Evolutionary conservation across 2,113 vertebrate species (phyloP).

Genomic region (Empidonax traillii): DNA sequence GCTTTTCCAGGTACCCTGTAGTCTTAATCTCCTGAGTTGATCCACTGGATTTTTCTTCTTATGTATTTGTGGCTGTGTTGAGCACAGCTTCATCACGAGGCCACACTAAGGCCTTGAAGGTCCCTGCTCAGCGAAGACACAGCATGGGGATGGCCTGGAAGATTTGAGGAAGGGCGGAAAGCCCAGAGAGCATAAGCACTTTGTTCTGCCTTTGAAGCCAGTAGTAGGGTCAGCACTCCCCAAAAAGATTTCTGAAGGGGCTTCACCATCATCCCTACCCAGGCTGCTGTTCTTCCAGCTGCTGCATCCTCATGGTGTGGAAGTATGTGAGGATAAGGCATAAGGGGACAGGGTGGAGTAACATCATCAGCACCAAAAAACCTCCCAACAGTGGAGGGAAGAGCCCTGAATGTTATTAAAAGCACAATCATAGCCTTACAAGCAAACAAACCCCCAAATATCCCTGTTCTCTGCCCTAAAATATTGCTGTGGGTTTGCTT

Average conservation of each 20-base stretch:
- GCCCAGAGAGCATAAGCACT: background rate
- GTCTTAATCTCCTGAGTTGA: background rate
- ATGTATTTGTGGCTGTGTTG: background rate
- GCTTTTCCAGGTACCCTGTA: background rate
- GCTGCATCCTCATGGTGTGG: background rate
- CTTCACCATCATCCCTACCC: background rate
- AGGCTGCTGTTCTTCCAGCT: background rate
- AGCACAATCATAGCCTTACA: background rate
- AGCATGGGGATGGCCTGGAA: background rate
- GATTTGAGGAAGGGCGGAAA: background rate
- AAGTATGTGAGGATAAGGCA: fast-evolving
- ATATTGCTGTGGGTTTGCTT: fast-evolving
- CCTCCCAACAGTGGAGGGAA: background rate
- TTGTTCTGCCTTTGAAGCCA: background rate
- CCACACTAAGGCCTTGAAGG: background rate
- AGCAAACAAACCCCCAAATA: background rate
- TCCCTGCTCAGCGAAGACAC: background rate
- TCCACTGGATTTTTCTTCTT: background rate
- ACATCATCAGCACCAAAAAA: background rate
- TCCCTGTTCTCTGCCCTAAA: background rate
- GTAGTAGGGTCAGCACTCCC: background rate
- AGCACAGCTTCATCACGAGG: fast-evolving
- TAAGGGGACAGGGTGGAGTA: background rate
- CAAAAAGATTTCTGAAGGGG: background rate
- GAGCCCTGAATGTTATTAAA: background rate